Percentiles rank a stretch among this genome's conserved stretches.
Conservation (phyloP, 2,888 invertebrate genomes). For the Troides aeacus region DNA sequence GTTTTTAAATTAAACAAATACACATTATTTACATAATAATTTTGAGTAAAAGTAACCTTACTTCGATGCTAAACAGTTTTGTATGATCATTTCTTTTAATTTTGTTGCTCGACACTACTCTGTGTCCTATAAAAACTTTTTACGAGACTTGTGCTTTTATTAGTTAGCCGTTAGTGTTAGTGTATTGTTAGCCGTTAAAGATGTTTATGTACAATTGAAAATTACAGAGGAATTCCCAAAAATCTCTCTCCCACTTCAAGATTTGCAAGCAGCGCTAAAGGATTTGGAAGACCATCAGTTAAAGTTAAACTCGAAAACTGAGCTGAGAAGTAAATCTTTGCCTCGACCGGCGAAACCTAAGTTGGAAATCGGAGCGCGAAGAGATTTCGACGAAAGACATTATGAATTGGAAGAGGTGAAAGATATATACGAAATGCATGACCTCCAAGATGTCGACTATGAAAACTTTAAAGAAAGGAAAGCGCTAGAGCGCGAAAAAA, state of each 20-base stretch:
- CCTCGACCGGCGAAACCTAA: slow-evolving; percentile 61
- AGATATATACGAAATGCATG: slow-evolving; percentile 71
- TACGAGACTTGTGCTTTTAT: no score
- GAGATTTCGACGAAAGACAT: slow-evolving; percentile 56
- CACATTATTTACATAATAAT: no score
- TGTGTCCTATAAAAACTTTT: no score
- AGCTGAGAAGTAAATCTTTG: slow-evolving; percentile 63
- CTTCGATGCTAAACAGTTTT: no score
- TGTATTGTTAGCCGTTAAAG: no score
- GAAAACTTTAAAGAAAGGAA: slow-evolving; percentile 76
- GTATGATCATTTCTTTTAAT: no score
- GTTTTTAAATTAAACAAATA: no score
- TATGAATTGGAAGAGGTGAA: slow-evolving; percentile 57
- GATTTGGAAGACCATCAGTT: slow-evolving; percentile 65
- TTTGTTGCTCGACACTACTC: no score
- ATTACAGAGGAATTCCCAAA: slow-evolving; percentile 66
- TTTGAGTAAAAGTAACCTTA: no score
- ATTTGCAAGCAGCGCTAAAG: slow-evolving; percentile 67
- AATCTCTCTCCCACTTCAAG: slow-evolving; percentile 68
- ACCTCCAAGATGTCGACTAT: slow-evolving; percentile 67
- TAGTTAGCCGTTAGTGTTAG: no score
- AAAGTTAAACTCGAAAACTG: slow-evolving; percentile 52
- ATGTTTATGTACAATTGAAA: no score
- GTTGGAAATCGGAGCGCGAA: slow-evolving; percentile 57
- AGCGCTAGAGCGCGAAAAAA: slow-evolving; percentile 51